These are phyloP conservation scores for Drosophila paranaensis DNA, from an alignment of 2,888 invertebrate species.

Conservation along the genomic window DNA sequence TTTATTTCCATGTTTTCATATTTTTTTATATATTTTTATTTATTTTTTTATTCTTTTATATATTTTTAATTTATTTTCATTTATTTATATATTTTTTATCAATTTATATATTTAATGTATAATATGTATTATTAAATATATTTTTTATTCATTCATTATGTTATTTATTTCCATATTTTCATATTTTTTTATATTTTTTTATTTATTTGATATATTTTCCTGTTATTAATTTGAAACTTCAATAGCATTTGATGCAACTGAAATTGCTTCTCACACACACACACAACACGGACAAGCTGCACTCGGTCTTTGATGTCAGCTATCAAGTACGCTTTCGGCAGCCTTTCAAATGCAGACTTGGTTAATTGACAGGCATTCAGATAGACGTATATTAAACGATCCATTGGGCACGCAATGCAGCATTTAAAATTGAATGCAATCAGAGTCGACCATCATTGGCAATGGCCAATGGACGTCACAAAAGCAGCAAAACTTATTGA, in stretches of 20 bases:
- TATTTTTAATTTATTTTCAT: no score
- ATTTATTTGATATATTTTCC: no score
- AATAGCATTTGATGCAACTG: neutral
- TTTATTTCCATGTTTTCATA: no score
- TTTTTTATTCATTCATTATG: no score
- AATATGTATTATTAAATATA: no score
- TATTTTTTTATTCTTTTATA: no score
- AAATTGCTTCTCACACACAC: neutral
- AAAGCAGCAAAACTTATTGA: neutral
- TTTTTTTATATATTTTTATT: no score
- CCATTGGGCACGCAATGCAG: constrained; percentile 56
- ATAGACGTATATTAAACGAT: constrained; percentile 15
- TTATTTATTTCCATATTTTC: no score
- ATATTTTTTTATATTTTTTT: no score
- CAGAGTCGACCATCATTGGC: constrained; percentile 56
- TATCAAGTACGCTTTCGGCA: neutral
- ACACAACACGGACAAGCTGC: neutral
- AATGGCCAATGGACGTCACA: constrained; percentile 32
- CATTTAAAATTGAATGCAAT: constrained; percentile 59
- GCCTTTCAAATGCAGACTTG: constrained; percentile 3
- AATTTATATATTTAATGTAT: no score
- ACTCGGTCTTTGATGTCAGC: neutral
- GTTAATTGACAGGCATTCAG: constrained; percentile 25
- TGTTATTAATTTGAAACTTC: neutral
- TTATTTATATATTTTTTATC: no score